These are phyloP conservation scores for pig (Sus scrofa) DNA, from an alignment of 2,113 vertebrate genomes.

Conservation along the genomic window DNA sequence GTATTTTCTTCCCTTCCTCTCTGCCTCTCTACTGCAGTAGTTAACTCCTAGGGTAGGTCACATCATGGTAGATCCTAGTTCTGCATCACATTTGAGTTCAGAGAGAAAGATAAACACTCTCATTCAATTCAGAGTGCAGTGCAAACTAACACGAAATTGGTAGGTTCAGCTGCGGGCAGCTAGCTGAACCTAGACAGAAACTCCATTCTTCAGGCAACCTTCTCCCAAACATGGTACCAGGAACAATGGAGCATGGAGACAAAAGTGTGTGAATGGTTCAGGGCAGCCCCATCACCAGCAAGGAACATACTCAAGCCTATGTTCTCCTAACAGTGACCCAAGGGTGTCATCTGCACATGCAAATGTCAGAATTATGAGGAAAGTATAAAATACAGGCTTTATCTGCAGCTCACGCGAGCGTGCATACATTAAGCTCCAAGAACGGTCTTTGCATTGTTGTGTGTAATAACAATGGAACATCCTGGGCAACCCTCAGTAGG, in stretches of 20 bases:
- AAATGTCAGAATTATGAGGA: constrained; percentile 33
- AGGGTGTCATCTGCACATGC: not conserved
- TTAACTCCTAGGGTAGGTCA: not conserved
- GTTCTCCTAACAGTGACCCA: not conserved
- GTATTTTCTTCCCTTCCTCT: not conserved
- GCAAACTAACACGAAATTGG: not conserved
- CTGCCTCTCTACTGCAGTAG: not conserved
- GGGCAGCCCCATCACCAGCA: constrained; percentile 60
- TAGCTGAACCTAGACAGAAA: constrained; percentile 50
- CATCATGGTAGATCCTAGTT: not conserved
- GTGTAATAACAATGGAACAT: not conserved
- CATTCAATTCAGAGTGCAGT: not conserved
- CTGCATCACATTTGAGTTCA: not conserved
- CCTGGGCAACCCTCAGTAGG: not conserved
- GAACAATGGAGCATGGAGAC: constrained; percentile 16
- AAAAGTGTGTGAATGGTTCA: constrained; percentile 61
- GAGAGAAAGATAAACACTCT: constrained; percentile 32
- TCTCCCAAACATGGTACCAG: not conserved
- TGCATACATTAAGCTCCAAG: constrained; percentile 15
- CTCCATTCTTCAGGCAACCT: constrained; percentile 53
- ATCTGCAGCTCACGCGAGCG: not conserved
- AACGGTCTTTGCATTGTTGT: constrained; percentile 47
- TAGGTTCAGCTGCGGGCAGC: constrained; percentile 36
- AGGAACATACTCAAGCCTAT: not conserved
- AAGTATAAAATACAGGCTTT: constrained; percentile 68